phyloP scores from a whole-genome alignment of 1,140 invertebrate genomes.

The Acromyrmex charruanus region DNA sequence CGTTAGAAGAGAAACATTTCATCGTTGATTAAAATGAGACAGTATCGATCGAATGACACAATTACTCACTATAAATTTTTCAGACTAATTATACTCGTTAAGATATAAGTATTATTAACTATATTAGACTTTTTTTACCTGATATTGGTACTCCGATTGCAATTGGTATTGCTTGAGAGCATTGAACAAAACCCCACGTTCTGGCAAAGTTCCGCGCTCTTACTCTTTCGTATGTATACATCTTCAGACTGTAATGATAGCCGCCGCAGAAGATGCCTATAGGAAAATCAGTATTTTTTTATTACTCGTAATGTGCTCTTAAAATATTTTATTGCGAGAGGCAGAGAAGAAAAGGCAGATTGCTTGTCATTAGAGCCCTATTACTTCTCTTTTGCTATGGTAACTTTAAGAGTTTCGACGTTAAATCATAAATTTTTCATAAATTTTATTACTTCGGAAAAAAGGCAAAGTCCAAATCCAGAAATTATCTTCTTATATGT shows the following conservation, averaged over 20 bases:
- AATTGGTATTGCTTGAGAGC: constrained; percentile 94
- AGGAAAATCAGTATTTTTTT: constrained; percentile 71
- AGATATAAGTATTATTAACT: not conserved
- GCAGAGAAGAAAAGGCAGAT: not conserved
- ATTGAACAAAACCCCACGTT: constrained; percentile 96
- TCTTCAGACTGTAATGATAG: constrained; percentile 95
- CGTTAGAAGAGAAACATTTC: too few species aligned
- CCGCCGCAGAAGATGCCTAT: constrained; percentile 93
- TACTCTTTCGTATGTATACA: constrained; percentile 95
- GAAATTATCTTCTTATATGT: not conserved
- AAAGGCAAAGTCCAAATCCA: too few species aligned
- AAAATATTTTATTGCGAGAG: not conserved
- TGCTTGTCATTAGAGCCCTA: not conserved
- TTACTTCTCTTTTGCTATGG: not conserved
- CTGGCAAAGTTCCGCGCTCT: constrained; percentile 94
- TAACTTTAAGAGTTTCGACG: not conserved
- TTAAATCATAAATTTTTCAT: constrained; percentile 14
- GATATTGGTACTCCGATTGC: constrained; percentile 94
- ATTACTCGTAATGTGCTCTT: constrained; percentile 42
- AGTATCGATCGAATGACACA: constrained; percentile 7
- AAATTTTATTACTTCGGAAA: not conserved
- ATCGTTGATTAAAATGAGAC: not conserved
- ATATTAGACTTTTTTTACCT: constrained; percentile 86
- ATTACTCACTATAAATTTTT: constrained; percentile 6
- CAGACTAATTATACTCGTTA: not conserved